A percentile compares a stretch with the other conserved stretches of the same genome.
Conservation (phyloP, 2,888 invertebrate species). For the Sinhomidia bicolor region DNA sequence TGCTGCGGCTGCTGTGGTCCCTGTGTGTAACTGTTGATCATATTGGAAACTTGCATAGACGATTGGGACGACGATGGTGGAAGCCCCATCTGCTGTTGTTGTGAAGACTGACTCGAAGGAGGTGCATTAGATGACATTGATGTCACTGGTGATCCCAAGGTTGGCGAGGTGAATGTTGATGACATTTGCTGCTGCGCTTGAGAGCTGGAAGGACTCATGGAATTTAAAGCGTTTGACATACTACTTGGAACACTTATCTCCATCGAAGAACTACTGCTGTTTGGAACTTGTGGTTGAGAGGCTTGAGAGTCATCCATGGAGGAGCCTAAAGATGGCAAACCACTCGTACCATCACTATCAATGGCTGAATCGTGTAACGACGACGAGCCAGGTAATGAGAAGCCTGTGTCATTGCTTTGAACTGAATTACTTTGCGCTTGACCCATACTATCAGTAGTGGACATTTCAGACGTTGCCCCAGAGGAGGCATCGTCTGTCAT, state of each 20-base stretch:
- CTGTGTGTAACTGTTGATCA: conserved; percentile 64
- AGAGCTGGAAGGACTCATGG: conserved; percentile 78
- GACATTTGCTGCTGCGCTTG: conserved; percentile 78
- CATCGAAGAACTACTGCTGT: conserved; percentile 78
- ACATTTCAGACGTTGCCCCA: conserved; percentile 70
- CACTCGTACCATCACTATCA: conserved; percentile 68
- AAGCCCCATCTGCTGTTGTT: conserved; percentile 65
- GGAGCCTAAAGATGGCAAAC: conserved; percentile 76
- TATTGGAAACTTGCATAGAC: conserved; percentile 67
- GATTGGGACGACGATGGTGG: conserved; percentile 67
- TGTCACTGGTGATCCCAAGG: conserved; percentile 63
- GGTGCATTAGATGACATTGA: conserved; percentile 53
- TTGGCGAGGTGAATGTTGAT: conserved; percentile 63
- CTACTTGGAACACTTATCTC: conserved; percentile 81
- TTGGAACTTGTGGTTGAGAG: conserved; percentile 81
- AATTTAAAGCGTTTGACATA: conserved; percentile 81
- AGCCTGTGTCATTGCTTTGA: conserved; percentile 70
- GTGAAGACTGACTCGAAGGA: conserved; percentile 65
- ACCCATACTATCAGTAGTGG: conserved; percentile 64
- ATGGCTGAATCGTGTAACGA: conserved; percentile 70
- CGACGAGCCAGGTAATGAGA: conserved; percentile 63
- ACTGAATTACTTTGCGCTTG: conserved; percentile 66
- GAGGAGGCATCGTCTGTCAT: conserved; percentile 64
- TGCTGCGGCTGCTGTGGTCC: conserved; percentile 56
- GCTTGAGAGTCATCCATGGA: conserved; percentile 74